Percentiles rank a stretch among this genome's conserved stretches.
Conservation (phyloP, 1,140 invertebrate species). For the Panulirus ornatus region DNA sequence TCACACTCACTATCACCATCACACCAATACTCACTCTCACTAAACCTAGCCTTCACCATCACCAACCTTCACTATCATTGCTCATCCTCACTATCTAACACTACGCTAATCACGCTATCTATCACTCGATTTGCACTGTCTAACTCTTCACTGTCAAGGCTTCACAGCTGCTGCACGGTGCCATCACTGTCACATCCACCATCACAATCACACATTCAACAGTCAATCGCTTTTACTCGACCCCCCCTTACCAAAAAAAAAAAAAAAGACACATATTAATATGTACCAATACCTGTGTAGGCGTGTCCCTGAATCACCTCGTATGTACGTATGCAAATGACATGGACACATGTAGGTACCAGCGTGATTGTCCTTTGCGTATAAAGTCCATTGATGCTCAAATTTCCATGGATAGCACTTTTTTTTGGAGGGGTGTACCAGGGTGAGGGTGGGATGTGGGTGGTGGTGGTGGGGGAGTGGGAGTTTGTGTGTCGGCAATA, state of each 20-base stretch:
- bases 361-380: constrained; percentile 46
- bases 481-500: constrained; percentile 33
- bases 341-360: constrained; percentile 41
- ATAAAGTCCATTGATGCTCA: constrained; percentile 47
- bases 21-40: background rate
- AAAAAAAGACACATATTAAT: too few species aligned
- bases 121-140: too few species aligned
- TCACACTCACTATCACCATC: background rate
- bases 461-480: background rate
- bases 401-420: constrained; percentile 57
- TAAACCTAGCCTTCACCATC: constrained; percentile 2
- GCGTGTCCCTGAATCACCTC: too few species aligned
- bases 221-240: too few species aligned
- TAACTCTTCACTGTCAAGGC: too few species aligned
- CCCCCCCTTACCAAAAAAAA: too few species aligned
- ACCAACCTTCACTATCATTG: background rate
- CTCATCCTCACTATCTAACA: background rate
- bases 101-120: too few species aligned
- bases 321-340: constrained; percentile 6
- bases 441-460: background rate
- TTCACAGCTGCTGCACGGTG: background rate
- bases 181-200: too few species aligned
- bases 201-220: too few species aligned
- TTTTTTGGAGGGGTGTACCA: constrained; percentile 10
- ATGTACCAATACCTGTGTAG: too few species aligned